Base-by-base conservation (phyloP, 2,113 vertebrate species). In the Chloroceryle aenea region DNA sequence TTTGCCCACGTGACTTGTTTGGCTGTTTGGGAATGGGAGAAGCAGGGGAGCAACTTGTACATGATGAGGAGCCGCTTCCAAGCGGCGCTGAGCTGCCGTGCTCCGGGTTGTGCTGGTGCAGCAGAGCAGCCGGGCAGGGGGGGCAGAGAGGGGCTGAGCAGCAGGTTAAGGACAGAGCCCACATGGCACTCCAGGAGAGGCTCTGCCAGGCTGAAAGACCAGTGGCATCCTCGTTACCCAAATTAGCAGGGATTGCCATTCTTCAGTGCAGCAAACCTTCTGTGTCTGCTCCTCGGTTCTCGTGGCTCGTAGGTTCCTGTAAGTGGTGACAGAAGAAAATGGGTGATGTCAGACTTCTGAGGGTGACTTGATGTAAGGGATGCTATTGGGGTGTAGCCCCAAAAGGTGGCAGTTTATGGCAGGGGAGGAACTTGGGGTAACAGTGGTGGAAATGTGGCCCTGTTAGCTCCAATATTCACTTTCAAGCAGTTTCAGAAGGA, bases 1-100 rank as follows among this genome's bases (percentile, higher is more conserved):
- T 9, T 7, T 2, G 4, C 47, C 19, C 6, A 9, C 4, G 2
- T 61, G n/a, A 52, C 0, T 32, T 62, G 12, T 13, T 53, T 53
- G 50, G 6, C 30, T 77, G 20, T 79, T 53, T 66, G 42, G 32
- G 81, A 56, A 34, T 0, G 3, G n/a, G n/a, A 67, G 61, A 19
- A 78, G 61, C 30, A 23, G 50, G 52, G 61, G 56, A 85, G 29
- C 45, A 34, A 14, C 43, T 14, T 48, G 36, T 8, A 15, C 26
- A n/a, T 12, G 58, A 2, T 13, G 59, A 92, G 53, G 22, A 83
- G 26, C 59, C 59, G 3, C 14, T 68, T 34, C 4, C 2, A 11
- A 23, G 47, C 4, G 9, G 25, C 0, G 3, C 34, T 78, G 79
- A 7, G 43, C 61, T 66, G 79, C 22, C 7, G 48, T 3, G 6